Conservation (phyloP, 2,888 invertebrate species). For the Idaea aversata region DNA sequence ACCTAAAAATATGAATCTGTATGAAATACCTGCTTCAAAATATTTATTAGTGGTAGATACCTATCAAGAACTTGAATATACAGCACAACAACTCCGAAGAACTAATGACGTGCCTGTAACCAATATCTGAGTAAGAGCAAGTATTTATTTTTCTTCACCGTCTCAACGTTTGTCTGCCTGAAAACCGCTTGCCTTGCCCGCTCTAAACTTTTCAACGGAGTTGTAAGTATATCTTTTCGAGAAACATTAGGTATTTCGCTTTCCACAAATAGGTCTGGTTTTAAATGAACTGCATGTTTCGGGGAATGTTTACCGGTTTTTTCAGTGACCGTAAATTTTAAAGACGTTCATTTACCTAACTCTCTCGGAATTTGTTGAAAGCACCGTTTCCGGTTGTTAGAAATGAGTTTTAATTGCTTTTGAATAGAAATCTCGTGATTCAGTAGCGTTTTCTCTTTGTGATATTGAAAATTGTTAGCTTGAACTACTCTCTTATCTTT, state of each 20-base stretch:
- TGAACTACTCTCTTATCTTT: too few relatives aligned
- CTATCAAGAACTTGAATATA: neutral
- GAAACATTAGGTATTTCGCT: slow-evolving; percentile 6
- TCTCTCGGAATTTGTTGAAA: neutral
- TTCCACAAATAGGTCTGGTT: slow-evolving; percentile 5
- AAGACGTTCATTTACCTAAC: neutral
- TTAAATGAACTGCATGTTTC: neutral
- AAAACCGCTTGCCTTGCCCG: slow-evolving; percentile 4
- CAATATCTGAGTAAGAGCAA: slow-evolving; percentile 7
- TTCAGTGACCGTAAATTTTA: neutral
- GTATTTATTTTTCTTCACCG: slow-evolving; percentile 8
- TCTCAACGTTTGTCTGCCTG: slow-evolving; percentile 1
- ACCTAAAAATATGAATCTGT: too few relatives aligned
- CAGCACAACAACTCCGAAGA: neutral
- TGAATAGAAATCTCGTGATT: neutral
- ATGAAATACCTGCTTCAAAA: too few relatives aligned
- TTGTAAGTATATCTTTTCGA: slow-evolving; percentile 9
- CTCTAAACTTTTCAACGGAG: slow-evolving; percentile 10
- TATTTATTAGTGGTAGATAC: too few relatives aligned
- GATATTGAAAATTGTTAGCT: too few relatives aligned
- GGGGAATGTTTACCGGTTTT: neutral
- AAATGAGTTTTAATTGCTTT: neutral
- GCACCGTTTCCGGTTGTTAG: neutral
- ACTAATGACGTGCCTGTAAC: slow-evolving; percentile 2
- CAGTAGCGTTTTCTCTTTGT: neutral